Evolutionary conservation across 2,888 invertebrate species (phyloP), one percentile per base, ranked within the genome.

Genomic region (Bombylius major): DNA sequence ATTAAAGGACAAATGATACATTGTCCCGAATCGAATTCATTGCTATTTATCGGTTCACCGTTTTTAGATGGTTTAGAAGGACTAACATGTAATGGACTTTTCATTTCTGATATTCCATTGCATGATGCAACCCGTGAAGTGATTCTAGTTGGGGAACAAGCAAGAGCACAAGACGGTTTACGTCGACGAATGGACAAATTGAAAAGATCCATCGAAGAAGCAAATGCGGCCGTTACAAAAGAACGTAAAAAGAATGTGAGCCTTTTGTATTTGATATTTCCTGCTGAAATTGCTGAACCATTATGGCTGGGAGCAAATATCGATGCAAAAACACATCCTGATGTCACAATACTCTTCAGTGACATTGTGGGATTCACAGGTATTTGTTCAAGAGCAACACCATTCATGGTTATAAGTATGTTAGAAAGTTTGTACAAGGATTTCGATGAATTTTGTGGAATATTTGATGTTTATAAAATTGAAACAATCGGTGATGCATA

Each of bases 401-500:
- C 95, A 0, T 89, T 96, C 82, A 91, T 90, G 89, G 92, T 93
- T 50, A 93, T 96, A 66, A 90, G 86, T 65, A 95, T 96, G 94
- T 79, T 96, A 51, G 92, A 93, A 69, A 86, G 88, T 64, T 77
- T 96, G 51, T 96, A 96, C 77, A 92, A 92, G 68, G 88, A 91
- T 65, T 96, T 95, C 67, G 95, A 96, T 71, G 82, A 86, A 48
- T 93, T 86, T 72, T 95, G 95, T 69, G 95, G 92, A 61, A 85
- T 89, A 63, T 81, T 95, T 47, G 95, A 96, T 70, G 92, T 96
- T 34, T 96, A 96, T 73, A 96, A 96, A 85, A 95, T 95, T 64
- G 96, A 96, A 75, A 96, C 95, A 7, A 96, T 96, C 65, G 95
- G 95, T 0, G 95, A 96, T 70, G 95, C 95, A 0, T 96, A 96